Percentiles rank a stretch among this genome's conserved stretches.
Evolutionary conservation across 2,888 invertebrate species (phyloP).

Genomic region (Asteroscopus sphinx): DNA sequence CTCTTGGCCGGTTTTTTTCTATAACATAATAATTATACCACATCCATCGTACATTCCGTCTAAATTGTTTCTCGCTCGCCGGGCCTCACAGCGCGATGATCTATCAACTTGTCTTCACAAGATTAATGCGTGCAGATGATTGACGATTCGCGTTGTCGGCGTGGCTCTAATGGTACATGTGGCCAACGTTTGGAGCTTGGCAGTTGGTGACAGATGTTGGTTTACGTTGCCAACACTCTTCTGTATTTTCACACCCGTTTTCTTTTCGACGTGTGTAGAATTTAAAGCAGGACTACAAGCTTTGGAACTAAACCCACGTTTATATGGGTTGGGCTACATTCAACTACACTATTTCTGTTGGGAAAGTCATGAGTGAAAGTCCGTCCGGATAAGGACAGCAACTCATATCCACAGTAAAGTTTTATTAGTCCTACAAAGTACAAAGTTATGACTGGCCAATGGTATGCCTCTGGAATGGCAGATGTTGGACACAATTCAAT

Average conservation of each 20-base stretch:
- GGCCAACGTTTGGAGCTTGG: constrained; percentile 66
- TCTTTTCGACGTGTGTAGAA: constrained; percentile 24
- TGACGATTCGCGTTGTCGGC: constrained; percentile 86
- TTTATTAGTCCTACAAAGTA: constrained; percentile 38
- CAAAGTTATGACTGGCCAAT: constrained; percentile 20
- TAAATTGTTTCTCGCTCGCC: constrained; percentile 45
- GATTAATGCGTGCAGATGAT: constrained; percentile 89
- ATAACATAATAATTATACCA: constrained; percentile 50
- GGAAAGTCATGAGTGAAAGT: constrained; percentile 44
- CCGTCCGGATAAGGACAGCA: constrained; percentile 13
- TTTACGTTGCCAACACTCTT: constrained; percentile 32
- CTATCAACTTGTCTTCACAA: constrained; percentile 89
- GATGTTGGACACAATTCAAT: constrained; percentile 13
- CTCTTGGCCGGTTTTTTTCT: too few species aligned
- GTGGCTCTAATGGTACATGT: constrained; percentile 82
- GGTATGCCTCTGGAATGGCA: constrained; percentile 17
- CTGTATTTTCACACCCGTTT: constrained; percentile 42
- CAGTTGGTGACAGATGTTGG: constrained; percentile 51
- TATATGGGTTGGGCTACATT: constrained; percentile 13
- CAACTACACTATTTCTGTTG: constrained; percentile 4
- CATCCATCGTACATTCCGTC: constrained; percentile 58
- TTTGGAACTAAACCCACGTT: constrained; percentile 11
- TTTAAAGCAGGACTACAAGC: constrained; percentile 9
- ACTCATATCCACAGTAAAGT: constrained; percentile 35
- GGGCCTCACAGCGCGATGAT: constrained; percentile 81